Percentiles rank a stretch among this genome's conserved stretches.
Conservation (phyloP, 2,888 invertebrate genomes). For the Melanostoma mellinum region DNA sequence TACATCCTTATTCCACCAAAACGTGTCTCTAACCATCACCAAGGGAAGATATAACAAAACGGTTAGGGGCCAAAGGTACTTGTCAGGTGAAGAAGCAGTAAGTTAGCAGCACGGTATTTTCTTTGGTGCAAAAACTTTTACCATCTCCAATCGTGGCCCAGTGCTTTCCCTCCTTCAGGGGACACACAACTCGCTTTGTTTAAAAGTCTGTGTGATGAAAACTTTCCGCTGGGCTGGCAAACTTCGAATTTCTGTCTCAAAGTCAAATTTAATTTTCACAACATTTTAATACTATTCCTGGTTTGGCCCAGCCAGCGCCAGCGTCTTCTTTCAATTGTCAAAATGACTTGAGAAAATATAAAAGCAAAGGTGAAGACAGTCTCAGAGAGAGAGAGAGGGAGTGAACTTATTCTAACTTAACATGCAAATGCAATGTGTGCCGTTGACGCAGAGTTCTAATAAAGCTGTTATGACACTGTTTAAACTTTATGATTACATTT, state of each 20-base stretch:
- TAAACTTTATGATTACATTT: slow-evolving; percentile 81
- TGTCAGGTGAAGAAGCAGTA: slow-evolving; percentile 9
- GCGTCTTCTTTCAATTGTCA: slow-evolving; percentile 19
- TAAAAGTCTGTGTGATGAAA: slow-evolving; percentile 16
- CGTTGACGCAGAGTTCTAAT: not conserved
- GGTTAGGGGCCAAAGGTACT: slow-evolving; percentile 18
- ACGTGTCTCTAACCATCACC: slow-evolving; percentile 46
- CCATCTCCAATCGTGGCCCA: slow-evolving; percentile 48
- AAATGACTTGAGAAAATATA: slow-evolving; percentile 2
- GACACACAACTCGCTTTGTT: not conserved
- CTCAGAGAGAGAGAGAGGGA: not conserved
- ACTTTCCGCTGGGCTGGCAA: slow-evolving; percentile 20
- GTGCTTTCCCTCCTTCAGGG: not conserved
- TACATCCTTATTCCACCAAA: slow-evolving; percentile 53
- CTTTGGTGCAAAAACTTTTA: slow-evolving; percentile 47
- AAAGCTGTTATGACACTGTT: slow-evolving; percentile 81
- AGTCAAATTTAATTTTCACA: slow-evolving; percentile 61
- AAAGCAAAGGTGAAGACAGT: no score
- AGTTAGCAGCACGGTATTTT: slow-evolving; percentile 42
- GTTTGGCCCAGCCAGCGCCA: slow-evolving; percentile 4
- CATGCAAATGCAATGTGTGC: slow-evolving; percentile 15
- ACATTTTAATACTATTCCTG: slow-evolving; percentile 49
- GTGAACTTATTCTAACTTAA: slow-evolving; percentile 15
- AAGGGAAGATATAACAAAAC: slow-evolving; percentile 35
- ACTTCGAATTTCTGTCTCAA: slow-evolving; percentile 51